These are phyloP conservation scores for Ia io DNA, from an alignment of 2,113 vertebrate species.

Conservation along the genomic window DNA sequence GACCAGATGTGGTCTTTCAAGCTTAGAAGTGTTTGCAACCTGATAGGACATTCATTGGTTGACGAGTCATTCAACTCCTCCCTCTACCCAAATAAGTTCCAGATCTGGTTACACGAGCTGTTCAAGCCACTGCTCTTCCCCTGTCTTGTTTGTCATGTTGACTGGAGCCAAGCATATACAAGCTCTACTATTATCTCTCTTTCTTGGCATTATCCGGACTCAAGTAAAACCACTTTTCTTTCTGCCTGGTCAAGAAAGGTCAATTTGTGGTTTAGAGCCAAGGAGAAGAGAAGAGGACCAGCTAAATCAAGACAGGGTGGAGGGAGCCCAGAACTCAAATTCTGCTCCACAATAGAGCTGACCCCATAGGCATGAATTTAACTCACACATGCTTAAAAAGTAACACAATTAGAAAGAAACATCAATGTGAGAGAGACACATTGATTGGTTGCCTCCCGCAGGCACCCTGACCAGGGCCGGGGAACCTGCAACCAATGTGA, in stretches of 20 bases:
- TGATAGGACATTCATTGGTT: not conserved
- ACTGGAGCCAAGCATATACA: not conserved
- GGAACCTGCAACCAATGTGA: too few relatives aligned
- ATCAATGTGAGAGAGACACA: too few relatives aligned
- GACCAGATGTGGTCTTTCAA: not conserved
- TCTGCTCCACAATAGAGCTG: not conserved
- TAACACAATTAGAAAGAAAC: not conserved
- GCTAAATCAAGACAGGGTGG: not conserved
- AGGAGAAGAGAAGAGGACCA: not conserved
- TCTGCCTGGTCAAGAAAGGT: not conserved
- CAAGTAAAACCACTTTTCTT: not conserved
- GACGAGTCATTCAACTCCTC: slow-evolving; percentile 10
- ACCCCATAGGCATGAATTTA: not conserved
- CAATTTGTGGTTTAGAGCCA: not conserved
- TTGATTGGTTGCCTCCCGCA: too few relatives aligned
- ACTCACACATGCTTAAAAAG: not conserved
- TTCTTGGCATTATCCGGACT: not conserved
- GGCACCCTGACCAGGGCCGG: too few relatives aligned
- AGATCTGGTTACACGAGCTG: slow-evolving; percentile 66
- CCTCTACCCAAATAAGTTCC: slow-evolving; percentile 36
- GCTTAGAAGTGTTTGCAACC: not conserved
- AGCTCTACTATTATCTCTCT: not conserved
- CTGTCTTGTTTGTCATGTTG: slow-evolving; percentile 9
- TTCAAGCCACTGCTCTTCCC: slow-evolving; percentile 34
- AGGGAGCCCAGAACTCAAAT: not conserved